Conservation (phyloP, 2,113 vertebrate species). For the Mesoclemmys tuberculata region DNA sequence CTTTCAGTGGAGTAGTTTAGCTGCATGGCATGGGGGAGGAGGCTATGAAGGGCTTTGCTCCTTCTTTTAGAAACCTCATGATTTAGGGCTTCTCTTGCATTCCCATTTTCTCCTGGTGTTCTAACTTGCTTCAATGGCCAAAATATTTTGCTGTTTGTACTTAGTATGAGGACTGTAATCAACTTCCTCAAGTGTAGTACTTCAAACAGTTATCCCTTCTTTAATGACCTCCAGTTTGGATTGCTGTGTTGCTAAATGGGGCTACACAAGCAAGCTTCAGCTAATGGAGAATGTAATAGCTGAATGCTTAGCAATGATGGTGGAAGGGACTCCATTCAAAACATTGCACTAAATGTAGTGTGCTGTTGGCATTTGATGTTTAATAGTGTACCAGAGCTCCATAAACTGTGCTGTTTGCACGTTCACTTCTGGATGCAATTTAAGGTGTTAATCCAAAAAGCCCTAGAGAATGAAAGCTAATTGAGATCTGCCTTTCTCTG, state of each 20-base stretch:
- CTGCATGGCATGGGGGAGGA: neutral
- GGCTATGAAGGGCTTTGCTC: neutral
- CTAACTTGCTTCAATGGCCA: neutral
- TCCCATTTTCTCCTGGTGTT: neutral
- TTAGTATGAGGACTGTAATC: neutral
- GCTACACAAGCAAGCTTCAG: neutral
- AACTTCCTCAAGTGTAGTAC: neutral
- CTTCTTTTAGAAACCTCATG: neutral
- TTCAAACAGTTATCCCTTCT: neutral
- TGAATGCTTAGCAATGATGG: neutral
- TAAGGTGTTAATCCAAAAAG: neutral
- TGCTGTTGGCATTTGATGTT: neutral
- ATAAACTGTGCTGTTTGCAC: neutral
- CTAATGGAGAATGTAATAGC: neutral
- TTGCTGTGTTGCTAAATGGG: neutral
- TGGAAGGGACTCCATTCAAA: fast-evolving
- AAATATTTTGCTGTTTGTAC: neutral
- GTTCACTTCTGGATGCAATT: neutral
- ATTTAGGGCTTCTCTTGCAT: neutral
- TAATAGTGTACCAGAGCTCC: neutral
- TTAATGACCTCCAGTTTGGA: neutral
- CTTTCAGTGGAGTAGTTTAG: neutral
- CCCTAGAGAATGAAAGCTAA: neutral
- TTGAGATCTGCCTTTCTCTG: neutral
- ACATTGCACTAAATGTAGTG: too few relatives aligned